Evolutionary conservation across 2,888 invertebrate genomes (phyloP), one percentile per base, ranked within the genome.

Genomic region (Rhamphomyia laevipes): DNA sequence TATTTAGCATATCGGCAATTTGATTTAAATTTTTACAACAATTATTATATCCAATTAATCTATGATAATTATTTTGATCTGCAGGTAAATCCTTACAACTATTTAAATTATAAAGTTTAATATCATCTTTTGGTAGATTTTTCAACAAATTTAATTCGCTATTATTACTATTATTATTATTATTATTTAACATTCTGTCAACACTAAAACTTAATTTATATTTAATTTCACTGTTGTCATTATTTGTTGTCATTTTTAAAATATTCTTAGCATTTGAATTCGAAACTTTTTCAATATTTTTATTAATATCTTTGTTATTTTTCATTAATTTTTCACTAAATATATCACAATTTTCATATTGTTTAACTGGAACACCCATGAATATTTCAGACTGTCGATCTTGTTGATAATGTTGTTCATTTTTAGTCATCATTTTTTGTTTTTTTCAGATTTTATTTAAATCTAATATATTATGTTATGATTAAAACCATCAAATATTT

Each of bases 181-280:
- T 17, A 13, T 51, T 54, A 52, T 59, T 62, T 47, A 68, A 53
- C 27, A 68, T 55, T 41, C 67, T 64, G 58, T 68, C 67, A 23
- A 68, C 67, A 61, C 67, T 69, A 55, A 68, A 68, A 57, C 65
- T 68, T 10, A 68, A 58, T 55, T 66, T 63, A 52, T 66, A 62
- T 61, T 68, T 66, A 48, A 64, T 67, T 52, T 59, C 58, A 51
- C 45, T 21, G 18, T 31, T 50, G 35, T 44, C n/a, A 38, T 38
- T 38, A 38, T 38, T 38, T 13, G 3, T 13, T 5, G 13, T 35
- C n/a, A 35, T 35, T 35, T 35, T n/a, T n/a, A n/a, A n/a, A n/a
- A 35, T 35, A n/a, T 35, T 13, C 4, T 35, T 35, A 35, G 4
- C 4, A 35, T 35, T 35, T 30, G 6, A n/a, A 27, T 27, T 27